Base-by-base conservation (phyloP, 2,797 vertebrate genomes). In the Antrozous pallidus region DNA sequence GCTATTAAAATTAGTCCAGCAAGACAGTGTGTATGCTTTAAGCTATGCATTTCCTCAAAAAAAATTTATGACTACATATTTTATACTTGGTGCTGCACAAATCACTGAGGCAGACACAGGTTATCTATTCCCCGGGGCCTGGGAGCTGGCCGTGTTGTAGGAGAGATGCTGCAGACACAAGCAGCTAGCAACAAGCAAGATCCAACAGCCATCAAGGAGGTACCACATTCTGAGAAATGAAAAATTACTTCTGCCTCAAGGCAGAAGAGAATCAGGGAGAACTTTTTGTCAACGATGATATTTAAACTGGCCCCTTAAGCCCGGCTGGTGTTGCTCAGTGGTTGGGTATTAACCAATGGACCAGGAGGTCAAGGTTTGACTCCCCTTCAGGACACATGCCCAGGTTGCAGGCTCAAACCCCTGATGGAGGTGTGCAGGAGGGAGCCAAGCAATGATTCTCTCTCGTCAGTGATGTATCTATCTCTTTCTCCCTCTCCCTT, bases 1-100 rank as follows among this genome's bases (percentile, higher is more conserved):
- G 58, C 49, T 38, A 67, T 18, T 90, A 22, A 94, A 81, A 94
- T 92, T 49, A 74, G 42, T 58, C 56, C 56, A 86, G 8, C 10
- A 63, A 92, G 61, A 58, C 6, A 31, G 4, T 73, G 12, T 38
- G 4, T 13, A 8, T 33, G 36, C 38, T 67, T 81, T 78, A 51
- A 31, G 58, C 54, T 77, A 61, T 74, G 86, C 69, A 45, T 42
- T 80, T 70, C 18, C 17, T 91, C 71, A 42, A 81, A 94, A 42
- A 93, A 94, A 67, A 78, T 73, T 47, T 73, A 9, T 14, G n/a
- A 47, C 38, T 67, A 80, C 28, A 2, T 28, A 47, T 36, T 75
- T 54, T 73, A 7, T 14, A 1, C 13, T 2, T 0, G 20, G n/a
- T 2, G 6, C 83, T 33, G 3, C n/a, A 40, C 18, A 51, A 58